These are phyloP conservation scores for Pachydiplax longipennis DNA, from an alignment of 2,888 invertebrate genomes.

Conservation along the genomic window DNA sequence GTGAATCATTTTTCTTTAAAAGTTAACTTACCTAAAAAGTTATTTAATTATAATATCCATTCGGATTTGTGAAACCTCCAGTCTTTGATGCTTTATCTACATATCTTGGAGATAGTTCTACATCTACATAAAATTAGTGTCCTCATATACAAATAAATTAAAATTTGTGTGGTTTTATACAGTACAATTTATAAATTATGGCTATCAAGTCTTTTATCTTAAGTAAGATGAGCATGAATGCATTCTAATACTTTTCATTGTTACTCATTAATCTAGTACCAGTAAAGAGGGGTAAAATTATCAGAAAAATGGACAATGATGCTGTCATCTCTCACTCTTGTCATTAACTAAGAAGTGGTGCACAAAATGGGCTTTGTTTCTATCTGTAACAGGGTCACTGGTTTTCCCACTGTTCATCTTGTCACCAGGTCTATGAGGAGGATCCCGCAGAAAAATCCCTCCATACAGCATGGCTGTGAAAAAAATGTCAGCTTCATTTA, in stretches of 20 bases:
- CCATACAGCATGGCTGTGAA: constrained; percentile 79
- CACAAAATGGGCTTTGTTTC: constrained; percentile 75
- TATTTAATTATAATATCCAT: too few relatives aligned
- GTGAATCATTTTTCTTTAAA: too few relatives aligned
- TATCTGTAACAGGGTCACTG: constrained; percentile 69
- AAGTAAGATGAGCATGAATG: not conserved
- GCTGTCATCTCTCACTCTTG: constrained; percentile 65
- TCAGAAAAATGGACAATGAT: not conserved
- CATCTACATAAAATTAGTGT: not conserved
- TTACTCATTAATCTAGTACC: not conserved
- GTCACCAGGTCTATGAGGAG: constrained; percentile 65
- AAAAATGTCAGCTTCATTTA: constrained; percentile 42
- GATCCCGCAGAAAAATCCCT: constrained; percentile 79
- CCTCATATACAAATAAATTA: constrained; percentile 25
- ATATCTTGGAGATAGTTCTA: too few relatives aligned
- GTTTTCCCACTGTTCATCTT: constrained; percentile 64
- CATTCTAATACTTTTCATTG: not conserved
- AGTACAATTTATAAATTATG: not conserved
- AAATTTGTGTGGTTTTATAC: not conserved
- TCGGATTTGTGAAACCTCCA: too few relatives aligned
- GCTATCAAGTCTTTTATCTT: not conserved
- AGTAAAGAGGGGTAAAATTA: not conserved
- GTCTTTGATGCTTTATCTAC: too few relatives aligned
- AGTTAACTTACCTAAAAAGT: too few relatives aligned
- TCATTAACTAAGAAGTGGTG: constrained; percentile 85